Percentiles rank a stretch among this genome's conserved stretches.
Conservation (phyloP, 1,140 invertebrate genomes). For the Hylaeus volcanicus region DNA sequence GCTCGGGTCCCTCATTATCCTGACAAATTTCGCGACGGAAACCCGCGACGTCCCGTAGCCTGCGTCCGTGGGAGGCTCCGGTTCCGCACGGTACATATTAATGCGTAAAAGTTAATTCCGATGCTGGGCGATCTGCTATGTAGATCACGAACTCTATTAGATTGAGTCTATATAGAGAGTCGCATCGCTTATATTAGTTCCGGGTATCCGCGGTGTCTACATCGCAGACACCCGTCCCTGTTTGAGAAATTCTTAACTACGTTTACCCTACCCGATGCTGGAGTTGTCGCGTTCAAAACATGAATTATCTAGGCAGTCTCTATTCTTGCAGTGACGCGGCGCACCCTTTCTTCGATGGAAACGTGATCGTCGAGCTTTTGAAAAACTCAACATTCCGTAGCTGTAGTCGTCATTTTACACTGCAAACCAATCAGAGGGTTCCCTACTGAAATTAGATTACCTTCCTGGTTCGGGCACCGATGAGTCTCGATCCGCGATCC, state of each 20-base stretch:
- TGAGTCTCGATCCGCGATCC: too few relatives aligned
- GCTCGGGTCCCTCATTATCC: slow-evolving; percentile 52
- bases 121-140: slow-evolving; percentile 55
- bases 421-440: too few relatives aligned
- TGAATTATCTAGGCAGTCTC: not conserved
- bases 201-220: slow-evolving; percentile 5
- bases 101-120: slow-evolving; percentile 65
- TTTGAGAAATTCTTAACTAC: slow-evolving; percentile 50
- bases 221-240: not conserved
- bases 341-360: too few relatives aligned
- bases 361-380: too few relatives aligned
- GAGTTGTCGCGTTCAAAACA: slow-evolving; percentile 11
- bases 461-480: too few relatives aligned
- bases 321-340: too few relatives aligned
- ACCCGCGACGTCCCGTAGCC: not conserved
- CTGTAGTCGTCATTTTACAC: too few relatives aligned
- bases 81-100: slow-evolving; percentile 57
- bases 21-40: slow-evolving; percentile 50
- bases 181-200: slow-evolving; percentile 44
- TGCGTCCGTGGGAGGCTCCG: not conserved
- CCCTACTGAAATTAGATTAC: too few relatives aligned
- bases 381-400: too few relatives aligned
- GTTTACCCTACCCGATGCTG: not conserved
- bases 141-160: slow-evolving; percentile 68
- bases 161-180: slow-evolving; percentile 21